Evolutionary conservation across 2,888 invertebrate genomes (phyloP), one percentile per base, ranked within the genome.

Genomic region (Cryptus armator): DNA sequence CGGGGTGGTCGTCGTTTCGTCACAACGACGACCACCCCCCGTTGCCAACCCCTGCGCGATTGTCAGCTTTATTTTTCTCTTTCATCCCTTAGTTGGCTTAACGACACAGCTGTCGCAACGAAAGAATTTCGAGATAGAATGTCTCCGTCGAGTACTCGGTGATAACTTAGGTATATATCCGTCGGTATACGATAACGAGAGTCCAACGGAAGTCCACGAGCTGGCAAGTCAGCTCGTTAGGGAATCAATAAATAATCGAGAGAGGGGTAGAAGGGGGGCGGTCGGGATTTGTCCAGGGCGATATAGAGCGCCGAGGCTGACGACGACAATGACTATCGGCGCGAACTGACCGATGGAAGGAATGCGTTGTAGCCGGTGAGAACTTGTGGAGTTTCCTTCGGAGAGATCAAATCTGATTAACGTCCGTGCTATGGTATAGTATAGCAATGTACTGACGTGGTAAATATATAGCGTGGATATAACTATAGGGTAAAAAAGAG

Each of bases 311-410:
- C 12, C 78, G 48, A n/a, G 24, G 48, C 68, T 16, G 37, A 46
- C 51, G 67, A 68, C 37, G 53, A 44, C 76, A 66, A 32, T 46
- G 24, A 48, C 66, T 29, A 67, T 51, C 51, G 51, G 59, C 24
- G 70, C 37, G 32, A 81, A 75, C 64, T 24, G 37, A 66, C 66
- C 66, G 81, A 82, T 67, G 64, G 75, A 48, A 66, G 59, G 56
- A 79, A 67, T 48, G 51, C 44, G 59, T 29, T n/a, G 6, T 14
- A 29, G 32, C 14, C 12, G 66, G 29, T 19, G 51, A n/a, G 85
- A 85, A 85, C 85, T 85, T 79, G 85, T 85, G 79, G 85, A 85
- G 85, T 79, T 85, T 85, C 81, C 66, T 70, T 71, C 14, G 75
- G 75, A 85, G 71, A 75, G 53, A 85, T 85, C 75, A 71, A 82